Conservation (phyloP, 1,140 invertebrate genomes). For the Apis laboriosa region DNA sequence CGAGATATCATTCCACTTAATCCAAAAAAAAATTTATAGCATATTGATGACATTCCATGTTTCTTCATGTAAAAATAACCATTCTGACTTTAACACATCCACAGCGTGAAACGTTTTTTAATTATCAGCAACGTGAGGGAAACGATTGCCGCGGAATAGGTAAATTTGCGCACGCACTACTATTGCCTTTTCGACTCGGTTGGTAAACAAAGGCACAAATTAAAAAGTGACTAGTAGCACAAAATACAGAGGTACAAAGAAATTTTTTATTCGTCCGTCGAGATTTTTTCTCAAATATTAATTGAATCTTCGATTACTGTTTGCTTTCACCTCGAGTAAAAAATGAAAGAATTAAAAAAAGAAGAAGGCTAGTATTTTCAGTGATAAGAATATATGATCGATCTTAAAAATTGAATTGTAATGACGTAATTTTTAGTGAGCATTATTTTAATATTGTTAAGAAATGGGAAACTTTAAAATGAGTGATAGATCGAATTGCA, state of each 20-base stretch:
- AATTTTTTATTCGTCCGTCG: constrained; percentile 1
- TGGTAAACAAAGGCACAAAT: constrained; percentile 14
- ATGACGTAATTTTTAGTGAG: background rate
- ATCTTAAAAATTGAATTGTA: background rate
- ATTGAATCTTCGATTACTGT: background rate
- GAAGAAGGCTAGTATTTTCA: background rate
- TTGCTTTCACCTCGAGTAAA: background rate
- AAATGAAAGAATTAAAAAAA: background rate
- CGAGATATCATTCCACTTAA: background rate
- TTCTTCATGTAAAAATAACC: background rate
- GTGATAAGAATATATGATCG: background rate
- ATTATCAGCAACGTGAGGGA: constrained; percentile 17
- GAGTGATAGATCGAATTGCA: too few relatives aligned
- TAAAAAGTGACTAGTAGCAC: background rate
- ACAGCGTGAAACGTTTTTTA: constrained; percentile 1
- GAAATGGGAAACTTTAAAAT: too few relatives aligned
- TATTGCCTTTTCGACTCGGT: constrained; percentile 3
- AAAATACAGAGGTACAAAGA: background rate
- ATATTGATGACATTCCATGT: background rate
- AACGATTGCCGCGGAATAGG: background rate
- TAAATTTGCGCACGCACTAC: constrained; percentile 9
- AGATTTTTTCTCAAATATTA: constrained; percentile 13
- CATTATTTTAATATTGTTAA: background rate
- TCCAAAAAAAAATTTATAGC: too few relatives aligned
- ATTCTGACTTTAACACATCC: background rate